These are phyloP conservation scores for Melipona quadrifasciata DNA, from an alignment of 1,140 invertebrate species.

Conservation along the genomic window DNA sequence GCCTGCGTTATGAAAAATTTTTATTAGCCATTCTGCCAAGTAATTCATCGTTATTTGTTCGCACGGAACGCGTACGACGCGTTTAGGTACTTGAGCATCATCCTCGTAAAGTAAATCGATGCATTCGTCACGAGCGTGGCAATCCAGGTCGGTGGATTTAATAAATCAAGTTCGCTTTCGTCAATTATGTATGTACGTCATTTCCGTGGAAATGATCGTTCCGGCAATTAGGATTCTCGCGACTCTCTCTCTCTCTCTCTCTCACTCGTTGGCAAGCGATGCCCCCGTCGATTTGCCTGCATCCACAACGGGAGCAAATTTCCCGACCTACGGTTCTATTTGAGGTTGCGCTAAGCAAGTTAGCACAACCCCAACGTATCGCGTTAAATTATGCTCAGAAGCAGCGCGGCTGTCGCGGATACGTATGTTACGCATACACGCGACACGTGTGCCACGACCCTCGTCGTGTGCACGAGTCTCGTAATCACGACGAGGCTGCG, in stretches of 20 bases:
- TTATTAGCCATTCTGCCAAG: no score
- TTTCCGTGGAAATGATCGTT: conserved; percentile 47
- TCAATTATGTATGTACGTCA: conserved; percentile 49
- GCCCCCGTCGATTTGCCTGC: conserved; percentile 22
- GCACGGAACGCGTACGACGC: no score
- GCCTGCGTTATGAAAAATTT: no score
- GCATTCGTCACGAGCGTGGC: neutral
- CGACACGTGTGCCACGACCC: conserved; percentile 44
- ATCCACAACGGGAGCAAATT: conserved; percentile 77
- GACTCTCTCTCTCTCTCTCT: conserved; percentile 22
- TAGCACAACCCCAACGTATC: conserved; percentile 81
- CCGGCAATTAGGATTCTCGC: conserved; percentile 55
- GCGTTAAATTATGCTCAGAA: conserved; percentile 67
- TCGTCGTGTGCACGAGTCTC: conserved; percentile 43
- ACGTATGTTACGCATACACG: conserved; percentile 33
- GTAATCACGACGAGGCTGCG: conserved; percentile 63
- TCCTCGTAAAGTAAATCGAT: neutral
- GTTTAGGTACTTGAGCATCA: neutral
- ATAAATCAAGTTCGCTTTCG: conserved; percentile 33
- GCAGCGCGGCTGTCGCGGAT: conserved; percentile 50
- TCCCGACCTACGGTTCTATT: conserved; percentile 79
- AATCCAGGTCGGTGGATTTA: conserved; percentile 10
- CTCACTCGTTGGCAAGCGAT: conserved; percentile 20
- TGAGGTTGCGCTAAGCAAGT: conserved; percentile 82
- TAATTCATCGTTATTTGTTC: no score